A percentile compares a stretch with the other conserved stretches of the same genome.
These are phyloP conservation scores for Fulica atra DNA, from an alignment of 2,113 vertebrate species.

Conservation along the genomic window DNA sequence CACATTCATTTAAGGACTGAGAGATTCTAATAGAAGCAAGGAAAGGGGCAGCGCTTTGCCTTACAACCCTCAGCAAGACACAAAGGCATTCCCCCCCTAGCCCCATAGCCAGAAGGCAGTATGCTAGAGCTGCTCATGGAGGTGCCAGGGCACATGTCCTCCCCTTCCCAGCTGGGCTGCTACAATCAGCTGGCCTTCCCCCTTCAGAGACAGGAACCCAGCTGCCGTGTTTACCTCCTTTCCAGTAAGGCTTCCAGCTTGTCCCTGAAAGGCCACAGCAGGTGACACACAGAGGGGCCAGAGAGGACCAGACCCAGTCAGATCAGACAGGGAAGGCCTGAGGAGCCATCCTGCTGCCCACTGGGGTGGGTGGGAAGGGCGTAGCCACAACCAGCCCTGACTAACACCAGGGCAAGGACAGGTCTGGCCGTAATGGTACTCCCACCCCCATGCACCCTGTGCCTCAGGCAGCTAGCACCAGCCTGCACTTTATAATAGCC, in stretches of 20 bases:
- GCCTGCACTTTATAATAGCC: not conserved
- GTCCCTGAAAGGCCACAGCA: not conserved
- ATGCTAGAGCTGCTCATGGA: not conserved
- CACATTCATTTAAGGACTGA: not conserved
- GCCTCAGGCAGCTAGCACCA: not conserved
- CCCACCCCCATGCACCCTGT: rapidly evolving
- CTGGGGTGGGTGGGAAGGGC: rapidly evolving
- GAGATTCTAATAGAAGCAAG: too few species aligned
- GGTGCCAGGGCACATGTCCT: rapidly evolving
- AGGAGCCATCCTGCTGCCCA: not conserved
- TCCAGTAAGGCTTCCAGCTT: not conserved
- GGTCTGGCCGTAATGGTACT: not conserved
- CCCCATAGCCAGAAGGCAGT: rapidly evolving
- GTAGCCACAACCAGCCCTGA: not conserved
- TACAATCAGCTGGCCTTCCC: rapidly evolving
- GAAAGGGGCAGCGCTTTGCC: not conserved
- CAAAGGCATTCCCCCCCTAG: rapidly evolving
- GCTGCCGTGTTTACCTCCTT: not conserved
- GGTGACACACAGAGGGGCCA: not conserved
- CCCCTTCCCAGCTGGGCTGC: not conserved
- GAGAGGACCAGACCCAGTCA: not conserved
- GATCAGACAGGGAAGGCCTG: not conserved
- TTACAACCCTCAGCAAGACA: not conserved
- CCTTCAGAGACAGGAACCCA: not conserved
- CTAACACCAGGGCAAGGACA: not conserved